These are phyloP conservation scores for Agriopis aurantiaria DNA, from an alignment of 2,888 invertebrate genomes.

Conservation along the genomic window DNA sequence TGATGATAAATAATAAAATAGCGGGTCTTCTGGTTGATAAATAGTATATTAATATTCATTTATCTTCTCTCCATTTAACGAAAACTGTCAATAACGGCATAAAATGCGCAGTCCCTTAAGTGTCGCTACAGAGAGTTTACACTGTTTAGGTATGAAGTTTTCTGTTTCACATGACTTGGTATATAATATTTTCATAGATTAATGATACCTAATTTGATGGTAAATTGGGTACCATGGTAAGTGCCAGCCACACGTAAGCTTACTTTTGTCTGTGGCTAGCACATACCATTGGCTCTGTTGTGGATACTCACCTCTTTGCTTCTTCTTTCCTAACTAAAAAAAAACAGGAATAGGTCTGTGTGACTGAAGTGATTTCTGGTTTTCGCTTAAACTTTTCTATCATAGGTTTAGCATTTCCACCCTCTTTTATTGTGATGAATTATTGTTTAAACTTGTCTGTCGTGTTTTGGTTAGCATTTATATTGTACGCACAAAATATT, in stretches of 20 bases:
- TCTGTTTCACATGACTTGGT: not conserved
- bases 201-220: not conserved
- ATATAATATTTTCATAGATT: not conserved
- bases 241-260: not conserved
- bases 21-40: no score
- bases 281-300: slow-evolving; percentile 1
- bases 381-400: slow-evolving; percentile 49
- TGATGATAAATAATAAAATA: no score
- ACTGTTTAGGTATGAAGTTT: not conserved
- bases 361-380: slow-evolving; percentile 42
- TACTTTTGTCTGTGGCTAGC: not conserved
- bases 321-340: slow-evolving; percentile 60
- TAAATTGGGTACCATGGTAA: not conserved
- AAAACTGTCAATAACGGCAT: no score
- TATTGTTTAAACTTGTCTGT: slow-evolving; percentile 23
- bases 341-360: slow-evolving; percentile 44
- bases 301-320: slow-evolving; percentile 57
- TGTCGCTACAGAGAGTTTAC: no score
- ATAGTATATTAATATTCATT: no score
- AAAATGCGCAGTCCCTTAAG: no score
- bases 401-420: slow-evolving; percentile 45
- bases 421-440: slow-evolving; percentile 16
- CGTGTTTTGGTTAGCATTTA: slow-evolving; percentile 46
- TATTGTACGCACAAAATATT: slow-evolving; percentile 27
- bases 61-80: no score